Evolutionary conservation across 2,888 invertebrate genomes (phyloP).

Genomic region (Tupiocoris notatus): DNA sequence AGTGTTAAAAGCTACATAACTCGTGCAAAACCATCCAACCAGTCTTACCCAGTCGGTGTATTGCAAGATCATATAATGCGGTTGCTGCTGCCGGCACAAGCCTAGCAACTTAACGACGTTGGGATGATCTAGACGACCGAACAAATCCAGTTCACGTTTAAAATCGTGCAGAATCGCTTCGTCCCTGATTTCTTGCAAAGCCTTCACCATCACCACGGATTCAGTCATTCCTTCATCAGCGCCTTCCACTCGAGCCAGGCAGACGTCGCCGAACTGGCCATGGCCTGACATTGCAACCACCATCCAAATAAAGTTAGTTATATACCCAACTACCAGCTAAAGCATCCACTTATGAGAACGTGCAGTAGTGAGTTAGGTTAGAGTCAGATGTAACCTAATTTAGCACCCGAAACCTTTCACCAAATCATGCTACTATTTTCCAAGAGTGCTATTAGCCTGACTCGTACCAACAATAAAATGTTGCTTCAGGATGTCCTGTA

Average conservation of each 20-base stretch:
- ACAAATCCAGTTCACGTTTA: conserved; percentile 83
- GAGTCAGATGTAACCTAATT: too few relatives aligned
- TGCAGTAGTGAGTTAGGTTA: too few relatives aligned
- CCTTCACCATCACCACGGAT: conserved; percentile 69
- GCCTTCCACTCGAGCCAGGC: conserved; percentile 66
- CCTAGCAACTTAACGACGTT: conserved; percentile 77
- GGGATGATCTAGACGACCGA: conserved; percentile 77
- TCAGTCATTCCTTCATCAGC: conserved; percentile 52
- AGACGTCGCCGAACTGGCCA: conserved; percentile 90
- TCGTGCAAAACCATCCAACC: too few relatives aligned
- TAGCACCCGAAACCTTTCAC: too few relatives aligned
- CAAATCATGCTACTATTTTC: too few relatives aligned
- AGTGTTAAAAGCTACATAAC: too few relatives aligned
- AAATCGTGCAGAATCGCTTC: conserved; percentile 78
- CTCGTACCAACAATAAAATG: too few relatives aligned
- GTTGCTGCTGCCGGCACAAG: conserved; percentile 78
- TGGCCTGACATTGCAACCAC: conserved; percentile 61
- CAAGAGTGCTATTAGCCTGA: too few relatives aligned
- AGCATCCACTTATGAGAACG: too few relatives aligned
- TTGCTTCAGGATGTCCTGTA: too few relatives aligned
- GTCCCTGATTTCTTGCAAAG: conserved; percentile 72
- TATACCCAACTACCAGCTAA: too few relatives aligned
- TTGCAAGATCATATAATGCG: conserved; percentile 84
- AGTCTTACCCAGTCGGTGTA: conserved; percentile 85
- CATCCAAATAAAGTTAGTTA: too few relatives aligned